Evolutionary conservation across 2,888 invertebrate genomes (phyloP), one percentile per base, ranked within the genome.

Genomic region (Lobophora halterata): DNA sequence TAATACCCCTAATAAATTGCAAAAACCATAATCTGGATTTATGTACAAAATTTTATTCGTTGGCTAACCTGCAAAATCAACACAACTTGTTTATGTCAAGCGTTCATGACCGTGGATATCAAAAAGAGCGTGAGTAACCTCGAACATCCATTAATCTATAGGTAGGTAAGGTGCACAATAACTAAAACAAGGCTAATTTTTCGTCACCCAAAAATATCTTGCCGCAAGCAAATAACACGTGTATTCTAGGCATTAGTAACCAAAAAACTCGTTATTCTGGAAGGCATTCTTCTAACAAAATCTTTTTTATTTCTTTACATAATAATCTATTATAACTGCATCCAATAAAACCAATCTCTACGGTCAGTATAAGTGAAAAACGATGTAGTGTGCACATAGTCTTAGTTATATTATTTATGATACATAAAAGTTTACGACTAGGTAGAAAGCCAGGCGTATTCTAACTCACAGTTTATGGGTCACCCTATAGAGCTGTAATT

Each of bases 361-460:
- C 7, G 19, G 3, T 19, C 7, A 13, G 12, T 10, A 17, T 27
- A 27, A 28, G 33, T 20, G 33, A 25, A 29, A 39, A 29, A 20
- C 19, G 28, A 10, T 34, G 24, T 40, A 26, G 16, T 29, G 19
- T 39, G 14, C n/a, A 31, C 35, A 23, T 8, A 29, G 9, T 9
- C 10, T 21, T 61, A 52, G 64, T 75, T 60, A 54, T 62, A 63
- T 65, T 75, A 81, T 86, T 85, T 85, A 86, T 82, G 85, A 77
- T 74, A 75, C 86, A 81, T 86, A 79, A 85, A 83, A 64, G 46
- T 79, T 86, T 85, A 86, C 66, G 81, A 75, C 70, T 71, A 77
- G 69, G 71, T 74, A 65, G 72, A 74, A 77, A 76, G 66, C 68
- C 66, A 68, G 61, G 63, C 70, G 67, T 40, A 45, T 77, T 70